A percentile compares a stretch with the other conserved stretches of the same genome.
These are phyloP conservation scores for Gortyna flavago DNA, from an alignment of 2,888 invertebrate species.

Conservation along the genomic window DNA sequence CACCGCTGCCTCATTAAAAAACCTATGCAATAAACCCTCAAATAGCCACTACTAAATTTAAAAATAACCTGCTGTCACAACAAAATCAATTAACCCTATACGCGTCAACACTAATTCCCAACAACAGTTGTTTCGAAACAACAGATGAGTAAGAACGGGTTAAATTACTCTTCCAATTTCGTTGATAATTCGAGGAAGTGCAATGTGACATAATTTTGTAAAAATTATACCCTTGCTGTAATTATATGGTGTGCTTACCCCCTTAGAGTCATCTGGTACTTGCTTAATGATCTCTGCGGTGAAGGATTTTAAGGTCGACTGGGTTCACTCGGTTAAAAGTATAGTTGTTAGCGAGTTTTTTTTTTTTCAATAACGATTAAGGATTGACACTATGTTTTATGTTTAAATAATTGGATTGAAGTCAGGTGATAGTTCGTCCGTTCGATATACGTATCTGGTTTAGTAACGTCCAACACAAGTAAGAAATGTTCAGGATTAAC, in stretches of 20 bases:
- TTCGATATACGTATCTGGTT: not conserved
- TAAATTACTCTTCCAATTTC: slow-evolving; percentile 66
- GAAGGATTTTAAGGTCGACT: slow-evolving; percentile 62
- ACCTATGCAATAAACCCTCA: slow-evolving; percentile 21
- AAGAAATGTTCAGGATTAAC: not conserved
- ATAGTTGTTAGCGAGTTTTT: slow-evolving; percentile 26
- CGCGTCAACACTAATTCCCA: slow-evolving; percentile 51
- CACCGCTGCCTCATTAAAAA: slow-evolving; percentile 1
- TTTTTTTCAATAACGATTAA: slow-evolving; percentile 27
- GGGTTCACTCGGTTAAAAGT: slow-evolving; percentile 44
- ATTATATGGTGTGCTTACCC: slow-evolving; percentile 71
- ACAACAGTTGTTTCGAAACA: slow-evolving; percentile 61
- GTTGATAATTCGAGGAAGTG: slow-evolving; percentile 65
- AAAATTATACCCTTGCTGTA: slow-evolving; percentile 73
- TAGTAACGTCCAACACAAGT: accelerated
- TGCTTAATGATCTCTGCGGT: slow-evolving; percentile 76
- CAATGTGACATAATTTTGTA: slow-evolving; percentile 74
- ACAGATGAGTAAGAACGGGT: slow-evolving; percentile 63
- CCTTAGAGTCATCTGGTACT: slow-evolving; percentile 78
- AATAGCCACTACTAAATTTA: slow-evolving; percentile 31
- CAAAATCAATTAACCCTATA: slow-evolving; percentile 52
- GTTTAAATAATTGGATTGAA: not conserved
- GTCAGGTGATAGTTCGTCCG: not conserved
- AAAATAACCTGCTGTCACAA: slow-evolving; percentile 46
- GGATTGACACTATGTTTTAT: slow-evolving; percentile 31